Evolutionary conservation across 1,140 invertebrate genomes (phyloP), one percentile per base, ranked within the genome.

Genomic region (Hormaphis cornu): DNA sequence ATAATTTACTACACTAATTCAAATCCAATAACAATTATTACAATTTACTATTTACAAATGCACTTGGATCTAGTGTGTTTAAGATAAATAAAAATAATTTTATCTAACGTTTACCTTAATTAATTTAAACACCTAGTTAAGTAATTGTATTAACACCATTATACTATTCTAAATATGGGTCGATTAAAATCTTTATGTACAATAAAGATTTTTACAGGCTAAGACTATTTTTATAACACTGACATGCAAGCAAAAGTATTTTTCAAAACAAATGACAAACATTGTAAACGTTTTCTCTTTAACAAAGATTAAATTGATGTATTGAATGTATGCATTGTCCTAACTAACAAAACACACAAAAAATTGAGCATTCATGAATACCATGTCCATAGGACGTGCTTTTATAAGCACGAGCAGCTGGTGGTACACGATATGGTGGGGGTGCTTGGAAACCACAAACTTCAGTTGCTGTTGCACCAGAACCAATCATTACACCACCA

Each of bases 401-500:
- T 54, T 26, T 54, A 53, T 69, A 69, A 66, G 26, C 44, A 8
- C 61, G 61, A 48, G 44, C 44, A 50, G 61, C 61, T 48, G 48
- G 42, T 66, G 61, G 61, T 48, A 66, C 42, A 66, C 61, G 61
- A 50, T 66, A 66, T 66, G 61, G 61, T 22, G 61, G 61, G n/a
- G 74, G 70, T 26, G 73, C 72, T 56, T 71, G 70, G 52, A 74
- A 74, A 22, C 73, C 72, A n/a, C 70, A 50, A 14, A 59, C 28
- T 46, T 74, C 73, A 26, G 30, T 44, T 4, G n/a, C 53, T 24
- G 58, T 20, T 35, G 33, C 73, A 52, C 73, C 81, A 53, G 81
- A 82, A 75, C 88, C 89, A 72, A 93, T 77, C 56, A 82, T 79
- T 72, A 91, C 81, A 63, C 88, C 88, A 72, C 86, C 86, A 71